phyloP scores from a whole-genome alignment of 2,888 invertebrate genomes.

The Pantelozetes paolii region DNA sequence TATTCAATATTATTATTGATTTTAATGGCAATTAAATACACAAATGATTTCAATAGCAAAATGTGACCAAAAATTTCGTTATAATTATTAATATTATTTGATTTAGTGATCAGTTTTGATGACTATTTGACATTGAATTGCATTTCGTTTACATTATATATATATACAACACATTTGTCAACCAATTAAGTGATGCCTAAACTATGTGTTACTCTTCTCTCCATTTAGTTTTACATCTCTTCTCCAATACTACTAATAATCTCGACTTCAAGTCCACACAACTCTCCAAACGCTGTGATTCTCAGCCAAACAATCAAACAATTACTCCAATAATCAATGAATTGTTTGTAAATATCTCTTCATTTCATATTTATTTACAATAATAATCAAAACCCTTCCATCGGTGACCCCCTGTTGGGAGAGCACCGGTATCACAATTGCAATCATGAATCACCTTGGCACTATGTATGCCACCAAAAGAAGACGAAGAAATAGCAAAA shows the following conservation, averaged over 20 bases:
- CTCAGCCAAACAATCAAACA: not conserved
- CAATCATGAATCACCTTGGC: conserved; percentile 69
- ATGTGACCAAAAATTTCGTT: not conserved
- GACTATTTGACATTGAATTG: conserved; percentile 1
- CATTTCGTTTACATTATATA: too few relatives aligned
- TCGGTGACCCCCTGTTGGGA: not conserved
- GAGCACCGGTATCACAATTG: not conserved
- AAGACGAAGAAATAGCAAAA: conserved; percentile 90
- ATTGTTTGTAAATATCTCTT: not conserved
- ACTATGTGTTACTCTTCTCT: conserved; percentile 22
- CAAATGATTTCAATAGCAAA: not conserved
- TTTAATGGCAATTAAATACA: conserved; percentile 14
- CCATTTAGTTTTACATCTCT: conserved; percentile 11
- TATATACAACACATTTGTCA: not conserved
- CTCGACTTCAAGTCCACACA: not conserved
- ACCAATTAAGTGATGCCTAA: not conserved
- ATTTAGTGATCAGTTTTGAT: not conserved
- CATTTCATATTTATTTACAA: not conserved
- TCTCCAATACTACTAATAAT: not conserved
- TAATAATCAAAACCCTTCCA: conserved; percentile 10
- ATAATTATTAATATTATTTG: not conserved
- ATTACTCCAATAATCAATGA: not conserved
- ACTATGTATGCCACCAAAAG: conserved; percentile 96
- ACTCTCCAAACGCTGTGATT: not conserved
- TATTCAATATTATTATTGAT: conserved; percentile 10